phyloP scores from a whole-genome alignment of 2,113 vertebrate genomes.

The Chlorodrepanis virens region DNA sequence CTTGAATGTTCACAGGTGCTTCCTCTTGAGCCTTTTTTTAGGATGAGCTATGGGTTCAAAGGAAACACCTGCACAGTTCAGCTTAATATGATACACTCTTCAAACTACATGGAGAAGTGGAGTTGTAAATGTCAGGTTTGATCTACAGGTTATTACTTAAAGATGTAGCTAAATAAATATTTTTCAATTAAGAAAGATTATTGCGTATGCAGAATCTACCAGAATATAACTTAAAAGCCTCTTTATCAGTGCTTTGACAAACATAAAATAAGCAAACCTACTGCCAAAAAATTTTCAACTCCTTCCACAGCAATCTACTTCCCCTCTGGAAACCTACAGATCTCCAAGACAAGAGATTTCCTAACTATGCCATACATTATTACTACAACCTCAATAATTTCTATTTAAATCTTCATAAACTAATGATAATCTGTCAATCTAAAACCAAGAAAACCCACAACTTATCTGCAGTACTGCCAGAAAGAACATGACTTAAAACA shows the following conservation, averaged over 20 bases:
- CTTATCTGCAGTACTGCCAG: neutral
- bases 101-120: neutral
- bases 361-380: neutral
- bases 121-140: neutral
- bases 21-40: slow-evolving; percentile 48
- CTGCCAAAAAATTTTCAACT: neutral
- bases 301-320: neutral
- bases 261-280: neutral
- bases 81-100: neutral
- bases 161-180: neutral
- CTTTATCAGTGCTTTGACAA: neutral
- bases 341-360: neutral
- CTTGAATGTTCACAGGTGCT: slow-evolving; percentile 21
- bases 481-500: neutral
- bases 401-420: neutral
- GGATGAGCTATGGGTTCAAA: slow-evolving; percentile 42
- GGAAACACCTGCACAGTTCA: slow-evolving; percentile 56
- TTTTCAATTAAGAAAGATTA: neutral
- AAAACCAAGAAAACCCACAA: neutral
- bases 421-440: neutral
- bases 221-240: neutral
- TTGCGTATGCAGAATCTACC: neutral
- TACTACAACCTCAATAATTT: neutral
- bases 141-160: neutral
- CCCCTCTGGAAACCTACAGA: neutral